Conservation (phyloP, 2,888 invertebrate species). For the Aphodius granarius region DNA sequence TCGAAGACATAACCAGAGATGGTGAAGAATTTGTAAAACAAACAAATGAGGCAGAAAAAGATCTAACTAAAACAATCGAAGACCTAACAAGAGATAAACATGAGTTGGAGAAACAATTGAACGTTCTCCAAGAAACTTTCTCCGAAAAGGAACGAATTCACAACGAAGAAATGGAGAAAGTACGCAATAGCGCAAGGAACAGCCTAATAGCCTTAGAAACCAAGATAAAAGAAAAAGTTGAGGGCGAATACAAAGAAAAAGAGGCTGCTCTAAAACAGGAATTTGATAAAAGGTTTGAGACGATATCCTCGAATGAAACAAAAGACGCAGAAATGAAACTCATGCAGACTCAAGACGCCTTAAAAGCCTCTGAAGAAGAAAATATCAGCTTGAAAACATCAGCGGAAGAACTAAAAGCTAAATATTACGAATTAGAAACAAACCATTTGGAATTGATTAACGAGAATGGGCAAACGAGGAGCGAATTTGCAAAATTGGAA, state of each 20-base stretch:
- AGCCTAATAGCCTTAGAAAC: conserved; percentile 44
- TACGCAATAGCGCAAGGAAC: conserved; percentile 54
- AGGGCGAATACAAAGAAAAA: conserved; percentile 38
- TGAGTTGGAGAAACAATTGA: conserved; percentile 7
- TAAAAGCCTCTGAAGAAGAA: conserved; percentile 40
- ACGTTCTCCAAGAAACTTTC: background rate
- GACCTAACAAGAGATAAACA: conserved; percentile 15
- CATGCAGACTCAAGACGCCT: conserved; percentile 55
- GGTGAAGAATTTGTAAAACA: conserved; percentile 51
- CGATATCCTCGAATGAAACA: conserved; percentile 32
- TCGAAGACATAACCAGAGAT: conserved; percentile 4
- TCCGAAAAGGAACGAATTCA: background rate
- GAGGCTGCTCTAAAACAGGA: conserved; percentile 39
- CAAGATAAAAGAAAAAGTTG: conserved; percentile 43
- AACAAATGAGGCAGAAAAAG: conserved; percentile 51
- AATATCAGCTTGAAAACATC: conserved; percentile 44
- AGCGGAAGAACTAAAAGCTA: conserved; percentile 27
- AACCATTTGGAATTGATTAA: conserved; percentile 48
- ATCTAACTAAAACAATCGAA: background rate
- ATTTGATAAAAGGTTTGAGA: conserved; percentile 31
- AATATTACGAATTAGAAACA: conserved; percentile 43
- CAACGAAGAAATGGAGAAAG: conserved; percentile 51
- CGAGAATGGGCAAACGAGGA: conserved; percentile 47
- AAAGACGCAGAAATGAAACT: conserved; percentile 56
- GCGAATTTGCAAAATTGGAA: conserved; percentile 46